phyloP scores from a whole-genome alignment of 2,113 vertebrate species.

The Calyptomena viridis region DNA sequence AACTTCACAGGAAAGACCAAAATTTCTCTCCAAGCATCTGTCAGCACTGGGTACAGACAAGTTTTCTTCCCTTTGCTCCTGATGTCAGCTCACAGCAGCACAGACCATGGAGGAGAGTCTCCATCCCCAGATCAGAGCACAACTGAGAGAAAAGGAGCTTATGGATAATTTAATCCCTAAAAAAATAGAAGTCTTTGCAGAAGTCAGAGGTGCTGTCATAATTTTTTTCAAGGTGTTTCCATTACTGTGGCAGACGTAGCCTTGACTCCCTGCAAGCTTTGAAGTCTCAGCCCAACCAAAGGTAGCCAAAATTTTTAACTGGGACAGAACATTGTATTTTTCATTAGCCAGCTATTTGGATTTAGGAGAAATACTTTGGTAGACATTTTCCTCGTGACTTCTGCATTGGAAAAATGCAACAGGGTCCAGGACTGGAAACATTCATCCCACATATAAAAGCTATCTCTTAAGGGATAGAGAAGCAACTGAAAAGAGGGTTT shows the following conservation, averaged over 20 bases:
- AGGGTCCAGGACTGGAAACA: neutral
- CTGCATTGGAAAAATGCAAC: neutral
- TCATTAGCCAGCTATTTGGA: neutral
- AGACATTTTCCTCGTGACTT: neutral
- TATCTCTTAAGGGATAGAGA: neutral
- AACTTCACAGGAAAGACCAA: neutral
- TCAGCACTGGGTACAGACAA: neutral
- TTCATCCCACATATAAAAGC: neutral
- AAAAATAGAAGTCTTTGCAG: neutral
- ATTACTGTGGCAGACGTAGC: neutral
- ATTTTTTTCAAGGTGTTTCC: neutral
- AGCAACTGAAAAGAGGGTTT: neutral
- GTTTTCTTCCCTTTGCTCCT: neutral
- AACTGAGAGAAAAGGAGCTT: neutral
- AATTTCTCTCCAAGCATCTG: neutral
- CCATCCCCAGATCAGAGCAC: neutral
- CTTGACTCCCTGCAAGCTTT: neutral
- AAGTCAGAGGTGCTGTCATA: neutral
- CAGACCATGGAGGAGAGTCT: neutral
- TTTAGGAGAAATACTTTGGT: neutral
- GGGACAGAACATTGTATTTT: neutral
- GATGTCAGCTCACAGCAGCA: neutral
- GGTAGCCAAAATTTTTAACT: neutral
- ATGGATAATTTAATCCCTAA: neutral
- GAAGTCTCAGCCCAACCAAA: neutral